Conservation (phyloP, 2,888 invertebrate species). For the Hydraecia micacea region DNA sequence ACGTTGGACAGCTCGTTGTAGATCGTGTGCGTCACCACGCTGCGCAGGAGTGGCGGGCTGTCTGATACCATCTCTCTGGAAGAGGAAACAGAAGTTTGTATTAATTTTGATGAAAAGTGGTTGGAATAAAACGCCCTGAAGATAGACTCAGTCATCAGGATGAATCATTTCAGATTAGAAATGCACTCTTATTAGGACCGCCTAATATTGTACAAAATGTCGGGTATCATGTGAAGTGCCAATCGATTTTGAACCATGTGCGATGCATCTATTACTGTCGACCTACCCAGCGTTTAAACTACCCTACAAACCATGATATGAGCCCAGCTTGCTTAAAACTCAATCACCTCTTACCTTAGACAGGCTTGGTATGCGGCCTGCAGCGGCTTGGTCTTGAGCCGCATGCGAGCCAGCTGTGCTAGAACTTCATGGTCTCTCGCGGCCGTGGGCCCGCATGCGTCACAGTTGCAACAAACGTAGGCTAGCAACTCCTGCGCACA, state of each 20-base stretch:
- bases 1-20: conserved; percentile 98
- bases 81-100: background rate
- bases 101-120: background rate
- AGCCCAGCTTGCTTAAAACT: background rate
- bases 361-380: conserved; percentile 97
- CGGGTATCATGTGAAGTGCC: too few relatives aligned
- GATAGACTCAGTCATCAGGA: background rate
- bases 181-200: too few relatives aligned
- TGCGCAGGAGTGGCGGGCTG: conserved; percentile 95
- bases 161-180: background rate
- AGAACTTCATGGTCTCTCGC: conserved; percentile 94
- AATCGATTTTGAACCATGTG: too few relatives aligned
- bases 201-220: too few relatives aligned
- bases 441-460: conserved; percentile 90
- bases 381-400: conserved; percentile 98
- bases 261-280: too few relatives aligned
- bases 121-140: background rate
- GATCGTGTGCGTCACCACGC: conserved; percentile 96
- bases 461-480: conserved; percentile 97
- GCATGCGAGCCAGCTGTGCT: conserved; percentile 95
- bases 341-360: conserved; percentile 88
- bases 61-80: conserved; percentile 96
- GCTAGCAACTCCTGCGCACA: conserved; percentile 97
- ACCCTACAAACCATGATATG: background rate
- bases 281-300: background rate